phyloP scores from a whole-genome alignment of 1,140 invertebrate genomes.

The Heliconius congener region DNA sequence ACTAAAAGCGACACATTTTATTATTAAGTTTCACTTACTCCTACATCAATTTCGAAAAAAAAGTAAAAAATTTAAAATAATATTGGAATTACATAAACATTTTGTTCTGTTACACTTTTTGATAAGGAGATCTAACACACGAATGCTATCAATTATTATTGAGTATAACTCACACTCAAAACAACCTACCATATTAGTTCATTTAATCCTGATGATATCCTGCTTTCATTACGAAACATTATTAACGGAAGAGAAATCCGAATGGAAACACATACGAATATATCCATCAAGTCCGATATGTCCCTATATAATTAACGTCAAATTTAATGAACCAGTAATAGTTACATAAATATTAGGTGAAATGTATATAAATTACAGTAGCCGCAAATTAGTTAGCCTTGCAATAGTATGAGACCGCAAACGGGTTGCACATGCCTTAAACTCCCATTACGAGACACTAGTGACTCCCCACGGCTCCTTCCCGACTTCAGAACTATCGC shows the following conservation, averaged over 20 bases:
- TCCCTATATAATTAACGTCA: conserved; percentile 17
- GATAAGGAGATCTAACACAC: too few relatives aligned
- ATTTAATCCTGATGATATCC: neutral
- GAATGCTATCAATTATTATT: too few relatives aligned
- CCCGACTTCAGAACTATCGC: conserved; percentile 27
- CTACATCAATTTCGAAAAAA: too few relatives aligned
- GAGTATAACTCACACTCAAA: too few relatives aligned
- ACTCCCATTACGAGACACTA: conserved; percentile 35
- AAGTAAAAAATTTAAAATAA: too few relatives aligned
- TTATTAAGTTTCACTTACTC: too few relatives aligned
- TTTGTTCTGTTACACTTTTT: too few relatives aligned
- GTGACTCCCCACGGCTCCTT: conserved; percentile 16
- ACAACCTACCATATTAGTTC: neutral
- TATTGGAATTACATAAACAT: too few relatives aligned
- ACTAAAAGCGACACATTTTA: too few relatives aligned
- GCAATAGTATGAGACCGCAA: conserved; percentile 41
- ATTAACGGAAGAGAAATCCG: neutral
- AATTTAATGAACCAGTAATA: conserved; percentile 34
- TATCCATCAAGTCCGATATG: conserved; percentile 1
- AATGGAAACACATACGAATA: neutral
- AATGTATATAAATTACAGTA: conserved; percentile 37
- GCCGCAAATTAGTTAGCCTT: conserved; percentile 49
- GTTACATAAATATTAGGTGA: conserved; percentile 44
- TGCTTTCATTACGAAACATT: neutral
- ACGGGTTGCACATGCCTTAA: conserved; percentile 39